phyloP scores from a whole-genome alignment of 2,888 invertebrate species.

The Perizoma flavofasciatum region DNA sequence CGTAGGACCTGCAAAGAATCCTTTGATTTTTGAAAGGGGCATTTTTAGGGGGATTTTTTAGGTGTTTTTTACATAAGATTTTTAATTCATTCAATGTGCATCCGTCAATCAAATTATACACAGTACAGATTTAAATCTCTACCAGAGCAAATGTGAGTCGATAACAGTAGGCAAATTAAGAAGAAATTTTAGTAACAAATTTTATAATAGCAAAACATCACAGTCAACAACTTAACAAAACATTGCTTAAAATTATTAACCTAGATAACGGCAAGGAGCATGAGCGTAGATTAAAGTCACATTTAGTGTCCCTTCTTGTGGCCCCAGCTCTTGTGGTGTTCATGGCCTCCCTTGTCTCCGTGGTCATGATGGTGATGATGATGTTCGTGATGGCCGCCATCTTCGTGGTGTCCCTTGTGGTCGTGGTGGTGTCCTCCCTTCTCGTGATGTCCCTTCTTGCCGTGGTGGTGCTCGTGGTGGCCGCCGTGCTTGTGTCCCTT shows the following conservation, averaged over 20 bases:
- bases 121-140: no score
- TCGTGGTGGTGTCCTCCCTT: conserved; percentile 92
- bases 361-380: conserved; percentile 89
- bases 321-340: conserved; percentile 92
- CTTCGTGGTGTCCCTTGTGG: conserved; percentile 91
- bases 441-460: conserved; percentile 91
- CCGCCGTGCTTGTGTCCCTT: conserved; percentile 91
- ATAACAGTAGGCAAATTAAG: not conserved
- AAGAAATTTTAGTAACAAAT: conserved; percentile 14
- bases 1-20: not conserved
- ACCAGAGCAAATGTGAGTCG: no score
- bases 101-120: no score
- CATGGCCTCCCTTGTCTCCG: conserved; percentile 92
- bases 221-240: conserved; percentile 68
- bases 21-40: not conserved
- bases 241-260: conserved; percentile 58
- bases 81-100: no score
- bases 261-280: conserved; percentile 57
- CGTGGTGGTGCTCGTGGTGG: conserved; percentile 90
- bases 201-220: conserved; percentile 65
- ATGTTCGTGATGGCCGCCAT: conserved; percentile 90
- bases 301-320: conserved; percentile 83
- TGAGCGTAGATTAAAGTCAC: conserved; percentile 25
- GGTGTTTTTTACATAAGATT: no score
- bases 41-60: no score